phyloP scores from a whole-genome alignment of 2,113 vertebrate genomes.

The Forbesichthys agassizii region DNA sequence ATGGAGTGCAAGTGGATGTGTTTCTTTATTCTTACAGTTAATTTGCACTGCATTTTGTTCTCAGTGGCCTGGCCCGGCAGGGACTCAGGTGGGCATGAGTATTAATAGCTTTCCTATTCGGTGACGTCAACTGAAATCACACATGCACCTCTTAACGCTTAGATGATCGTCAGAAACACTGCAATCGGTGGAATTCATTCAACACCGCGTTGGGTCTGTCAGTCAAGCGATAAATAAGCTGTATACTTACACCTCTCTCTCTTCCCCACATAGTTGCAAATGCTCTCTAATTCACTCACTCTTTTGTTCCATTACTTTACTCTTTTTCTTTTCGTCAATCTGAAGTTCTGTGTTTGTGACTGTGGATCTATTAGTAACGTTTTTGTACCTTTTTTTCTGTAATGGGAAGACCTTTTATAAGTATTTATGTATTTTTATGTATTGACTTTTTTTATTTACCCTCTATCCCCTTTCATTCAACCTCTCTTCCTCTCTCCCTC shows the following conservation, averaged over 20 bases:
- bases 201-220: constrained; percentile 20
- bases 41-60: constrained; percentile 54
- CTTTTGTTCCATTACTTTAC: neutral
- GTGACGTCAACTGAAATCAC: constrained; percentile 63
- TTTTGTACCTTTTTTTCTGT: constrained; percentile 1
- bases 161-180: constrained; percentile 43
- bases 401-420: constrained; percentile 30
- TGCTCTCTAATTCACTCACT: too few relatives aligned
- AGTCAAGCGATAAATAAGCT: constrained; percentile 3
- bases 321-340: neutral
- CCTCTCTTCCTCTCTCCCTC: constrained; percentile 1
- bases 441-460: neutral
- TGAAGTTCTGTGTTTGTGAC: constrained; percentile 1
- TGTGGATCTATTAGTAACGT: constrained; percentile 5
- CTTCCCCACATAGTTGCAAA: neutral
- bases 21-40: constrained; percentile 38
- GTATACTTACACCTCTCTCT: neutral
- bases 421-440: constrained; percentile 23
- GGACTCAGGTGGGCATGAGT: constrained; percentile 67
- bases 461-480: neutral
- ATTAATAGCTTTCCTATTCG: constrained; percentile 59
- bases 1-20: constrained; percentile 31
- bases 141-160: constrained; percentile 57
- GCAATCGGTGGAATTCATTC: constrained; percentile 36
- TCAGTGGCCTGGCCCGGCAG: constrained; percentile 13